Evolutionary conservation across 2,113 vertebrate genomes (phyloP).

Genomic region (Ondatra zibethicus): DNA sequence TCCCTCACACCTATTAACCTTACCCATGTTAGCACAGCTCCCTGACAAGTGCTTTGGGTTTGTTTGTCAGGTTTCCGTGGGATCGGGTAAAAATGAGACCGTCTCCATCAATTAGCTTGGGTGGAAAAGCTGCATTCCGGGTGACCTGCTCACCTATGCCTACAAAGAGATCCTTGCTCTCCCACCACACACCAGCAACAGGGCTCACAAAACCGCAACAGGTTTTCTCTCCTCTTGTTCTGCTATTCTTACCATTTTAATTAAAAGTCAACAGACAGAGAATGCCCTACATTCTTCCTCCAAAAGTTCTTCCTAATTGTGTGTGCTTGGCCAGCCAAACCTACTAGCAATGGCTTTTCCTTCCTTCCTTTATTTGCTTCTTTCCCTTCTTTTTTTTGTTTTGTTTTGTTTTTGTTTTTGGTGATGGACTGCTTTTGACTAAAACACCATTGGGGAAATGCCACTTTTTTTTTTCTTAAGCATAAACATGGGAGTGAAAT

Average conservation of each 20-base stretch:
- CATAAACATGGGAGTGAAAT: constrained; percentile 60
- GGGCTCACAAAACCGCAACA: constrained; percentile 59
- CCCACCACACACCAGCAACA: background rate
- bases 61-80: constrained; percentile 67
- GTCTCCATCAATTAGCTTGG: constrained; percentile 76
- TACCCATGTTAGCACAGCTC: constrained; percentile 66
- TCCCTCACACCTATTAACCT: constrained; percentile 80
- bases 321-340: constrained; percentile 79
- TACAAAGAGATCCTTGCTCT: constrained; percentile 30
- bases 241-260: constrained; percentile 69
- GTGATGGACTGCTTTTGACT: constrained; percentile 81
- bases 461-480: constrained; percentile 53
- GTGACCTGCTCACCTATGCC: constrained; percentile 74
- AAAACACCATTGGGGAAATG: constrained; percentile 67
- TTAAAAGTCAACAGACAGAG: constrained; percentile 59
- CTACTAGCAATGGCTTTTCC: constrained; percentile 34
- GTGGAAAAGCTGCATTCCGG: constrained; percentile 61
- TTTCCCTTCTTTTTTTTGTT: background rate
- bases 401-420: background rate
- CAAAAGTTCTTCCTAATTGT: constrained; percentile 77
- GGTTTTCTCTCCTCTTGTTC: constrained; percentile 52
- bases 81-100: constrained; percentile 74
- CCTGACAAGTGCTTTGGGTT: constrained; percentile 57
- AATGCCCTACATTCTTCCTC: constrained; percentile 70
- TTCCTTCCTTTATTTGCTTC: too few relatives aligned